Evolutionary conservation across 2,797 vertebrate genomes (phyloP), one percentile per base, ranked within the genome.

Genomic region (Tarsius wallacei): DNA sequence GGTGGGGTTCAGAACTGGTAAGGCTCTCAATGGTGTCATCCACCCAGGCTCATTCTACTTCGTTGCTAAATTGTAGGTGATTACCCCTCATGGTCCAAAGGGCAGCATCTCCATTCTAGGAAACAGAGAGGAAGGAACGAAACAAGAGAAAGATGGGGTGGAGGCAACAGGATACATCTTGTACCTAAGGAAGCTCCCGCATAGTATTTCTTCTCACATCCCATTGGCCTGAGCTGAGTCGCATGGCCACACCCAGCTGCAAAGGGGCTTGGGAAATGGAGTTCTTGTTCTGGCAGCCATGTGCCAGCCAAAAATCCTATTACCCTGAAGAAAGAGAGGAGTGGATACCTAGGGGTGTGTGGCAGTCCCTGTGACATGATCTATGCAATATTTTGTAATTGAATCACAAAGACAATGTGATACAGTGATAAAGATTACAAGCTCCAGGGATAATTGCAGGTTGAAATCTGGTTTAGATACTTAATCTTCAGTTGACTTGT

Each of bases 211-310:
- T 82, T 63, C 63, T 87, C 68, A 53, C n/a, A 55, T 63, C 31
- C 76, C 36, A 22, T 47, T 95, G 93, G 70, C 64, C 68, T 47
- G 51, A 89, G 24, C 42, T 81, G 53, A 59, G 21, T 36, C 84
- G 64, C 24, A 6, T 42, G 7, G 57, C 5, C 33, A 24, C 68
- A 31, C 3, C 47, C 42, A 71, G 24, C 55, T 88, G 68, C 78
- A 78, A 42, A 42, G 36, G 70, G 36, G 55, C 57, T 53, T 94
- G 95, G 95, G 91, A 94, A 91, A 80, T 76, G 53, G 49, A 83
- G 87, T 94, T n/a, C 51, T 84, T 81, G 11, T 47, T 74, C n/a
- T 63, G 15, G 13, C 19, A 94, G 42, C 73, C 53, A 14, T 78
- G 10, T 85, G 53, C 55, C 63, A 85, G 66, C 33, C 77, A 13